Evolutionary conservation across 2,797 vertebrate species (phyloP).

Genomic region (Kryptopterus vitreolus): DNA sequence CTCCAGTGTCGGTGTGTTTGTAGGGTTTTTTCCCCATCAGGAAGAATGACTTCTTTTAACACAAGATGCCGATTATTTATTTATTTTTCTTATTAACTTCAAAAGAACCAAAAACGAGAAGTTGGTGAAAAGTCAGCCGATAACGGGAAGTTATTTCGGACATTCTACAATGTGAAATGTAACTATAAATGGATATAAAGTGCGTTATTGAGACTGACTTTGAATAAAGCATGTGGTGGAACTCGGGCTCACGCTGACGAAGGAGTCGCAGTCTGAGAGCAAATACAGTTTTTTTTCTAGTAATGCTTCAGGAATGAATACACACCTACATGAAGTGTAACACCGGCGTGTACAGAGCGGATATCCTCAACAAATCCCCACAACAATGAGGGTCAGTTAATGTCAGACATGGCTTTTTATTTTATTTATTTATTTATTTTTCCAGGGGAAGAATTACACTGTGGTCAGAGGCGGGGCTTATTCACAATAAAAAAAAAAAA

Average conservation of each 20-base stretch:
- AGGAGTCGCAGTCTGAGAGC: not conserved
- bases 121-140: not conserved
- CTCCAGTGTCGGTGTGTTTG: not conserved
- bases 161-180: too few species aligned
- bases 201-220: too few species aligned
- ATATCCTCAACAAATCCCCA: constrained; percentile 12
- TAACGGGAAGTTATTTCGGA: not conserved
- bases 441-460: not conserved
- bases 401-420: not conserved
- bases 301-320: not conserved
- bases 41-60: not conserved
- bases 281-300: not conserved
- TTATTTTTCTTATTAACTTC: not conserved
- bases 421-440: not conserved
- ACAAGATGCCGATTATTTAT: not conserved
- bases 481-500: not conserved
- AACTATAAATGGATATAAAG: not conserved
- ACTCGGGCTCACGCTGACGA: too few species aligned
- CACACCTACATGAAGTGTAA: not conserved
- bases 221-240: too few species aligned
- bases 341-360: not conserved
- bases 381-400: constrained; percentile 12
- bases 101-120: constrained; percentile 3
- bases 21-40: not conserved
- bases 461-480: not conserved